Percentiles rank a stretch among this genome's conserved stretches.
phyloP scores from a whole-genome alignment of 2,113 vertebrate genomes.

The Steatornis caripensis region DNA sequence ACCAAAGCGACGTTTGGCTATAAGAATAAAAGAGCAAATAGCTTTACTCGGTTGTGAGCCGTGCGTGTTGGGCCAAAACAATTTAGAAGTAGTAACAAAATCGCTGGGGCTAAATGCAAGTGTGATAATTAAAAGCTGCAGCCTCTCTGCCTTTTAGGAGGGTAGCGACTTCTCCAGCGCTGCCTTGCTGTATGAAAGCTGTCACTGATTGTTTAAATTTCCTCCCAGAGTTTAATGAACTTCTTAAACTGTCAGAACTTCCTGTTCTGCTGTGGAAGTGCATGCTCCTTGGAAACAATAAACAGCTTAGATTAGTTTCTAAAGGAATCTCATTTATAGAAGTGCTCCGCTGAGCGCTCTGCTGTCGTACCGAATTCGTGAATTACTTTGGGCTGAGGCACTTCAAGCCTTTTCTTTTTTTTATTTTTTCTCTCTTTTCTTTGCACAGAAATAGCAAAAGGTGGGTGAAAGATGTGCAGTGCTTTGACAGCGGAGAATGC shows the following conservation, averaged over 20 bases:
- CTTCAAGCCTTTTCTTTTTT: not conserved
- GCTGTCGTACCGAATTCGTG: not conserved
- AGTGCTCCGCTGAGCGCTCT: not conserved
- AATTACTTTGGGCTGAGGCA: not conserved
- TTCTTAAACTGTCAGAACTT: constrained; percentile 44
- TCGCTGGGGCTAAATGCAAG: constrained; percentile 23
- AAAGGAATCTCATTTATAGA: constrained; percentile 18
- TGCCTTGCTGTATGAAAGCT: constrained; percentile 14
- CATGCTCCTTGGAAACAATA: constrained; percentile 38
- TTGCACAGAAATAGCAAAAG: not conserved
- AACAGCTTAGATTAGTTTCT: constrained; percentile 18
- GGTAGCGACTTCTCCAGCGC: not conserved
- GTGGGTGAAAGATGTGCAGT: not conserved
- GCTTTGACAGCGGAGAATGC: not conserved
- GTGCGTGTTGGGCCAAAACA: not conserved
- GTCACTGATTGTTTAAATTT: constrained; percentile 43
- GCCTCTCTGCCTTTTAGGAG: not conserved
- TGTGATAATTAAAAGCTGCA: constrained; percentile 64
- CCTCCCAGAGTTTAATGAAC: constrained; percentile 58
- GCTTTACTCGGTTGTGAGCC: constrained; percentile 4
- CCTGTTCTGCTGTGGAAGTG: constrained; percentile 49
- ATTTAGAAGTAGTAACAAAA: constrained; percentile 35
- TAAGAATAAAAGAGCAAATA: constrained; percentile 18
- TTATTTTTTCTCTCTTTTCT: not conserved
- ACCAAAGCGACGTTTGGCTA: not conserved